These are phyloP conservation scores for Mesembrinibis cayennensis DNA, from an alignment of 2,113 vertebrate genomes.

Conservation along the genomic window DNA sequence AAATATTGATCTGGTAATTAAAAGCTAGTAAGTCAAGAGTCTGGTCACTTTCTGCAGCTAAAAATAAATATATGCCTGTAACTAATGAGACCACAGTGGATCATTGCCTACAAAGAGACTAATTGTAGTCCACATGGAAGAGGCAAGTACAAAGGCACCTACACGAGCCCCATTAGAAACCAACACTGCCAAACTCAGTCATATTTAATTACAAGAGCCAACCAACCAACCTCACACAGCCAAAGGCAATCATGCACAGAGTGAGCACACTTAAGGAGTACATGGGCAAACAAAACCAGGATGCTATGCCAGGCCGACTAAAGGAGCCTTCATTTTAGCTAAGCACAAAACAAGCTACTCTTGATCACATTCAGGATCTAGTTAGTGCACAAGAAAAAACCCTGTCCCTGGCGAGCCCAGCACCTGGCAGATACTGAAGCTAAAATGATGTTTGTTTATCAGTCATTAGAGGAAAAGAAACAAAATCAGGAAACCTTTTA, in stretches of 20 bases:
- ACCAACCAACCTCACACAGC: not conserved
- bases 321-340: not conserved
- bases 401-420: constrained; percentile 35
- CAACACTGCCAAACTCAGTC: not conserved
- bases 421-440: constrained; percentile 61
- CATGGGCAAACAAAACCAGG: not conserved
- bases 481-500: constrained; percentile 71
- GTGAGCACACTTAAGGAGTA: not conserved
- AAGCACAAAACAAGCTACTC: constrained; percentile 29
- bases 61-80: not conserved
- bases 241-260: not conserved
- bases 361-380: constrained; percentile 6
- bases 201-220: not conserved
- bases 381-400: constrained; percentile 43
- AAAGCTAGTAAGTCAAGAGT: not conserved
- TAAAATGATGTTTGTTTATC: constrained; percentile 69
- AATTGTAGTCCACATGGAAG: not conserved
- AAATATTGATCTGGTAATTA: not conserved
- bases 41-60: not conserved
- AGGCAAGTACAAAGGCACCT: not conserved
- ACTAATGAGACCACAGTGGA: not conserved
- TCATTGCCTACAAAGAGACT: not conserved
- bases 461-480: constrained; percentile 69
- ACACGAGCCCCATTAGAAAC: not conserved
- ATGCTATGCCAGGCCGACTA: not conserved